These are phyloP conservation scores for Dynastes hyllus DNA, from an alignment of 2,888 invertebrate species.

Conservation along the genomic window DNA sequence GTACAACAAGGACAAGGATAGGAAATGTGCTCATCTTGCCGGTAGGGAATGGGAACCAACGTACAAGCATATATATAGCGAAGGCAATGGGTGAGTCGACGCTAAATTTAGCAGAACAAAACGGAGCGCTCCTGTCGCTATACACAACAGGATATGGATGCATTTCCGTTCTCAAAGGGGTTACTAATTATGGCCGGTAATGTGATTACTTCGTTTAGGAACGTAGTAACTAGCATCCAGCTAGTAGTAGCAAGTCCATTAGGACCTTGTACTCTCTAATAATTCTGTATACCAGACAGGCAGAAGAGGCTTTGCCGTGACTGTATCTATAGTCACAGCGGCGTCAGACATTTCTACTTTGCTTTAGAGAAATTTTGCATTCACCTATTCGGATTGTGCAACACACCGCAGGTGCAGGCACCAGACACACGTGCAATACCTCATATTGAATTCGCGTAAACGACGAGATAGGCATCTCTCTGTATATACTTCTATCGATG, in stretches of 20 bases:
- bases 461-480: not conserved
- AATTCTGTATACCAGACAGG: conserved; percentile 65
- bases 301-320: not conserved
- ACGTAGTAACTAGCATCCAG: conserved; percentile 57
- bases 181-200: conserved; percentile 79
- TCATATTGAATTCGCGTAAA: not conserved
- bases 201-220: conserved; percentile 76
- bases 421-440: not conserved
- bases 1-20: too few species aligned
- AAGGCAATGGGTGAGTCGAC: not conserved
- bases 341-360: conserved; percentile 31
- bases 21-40: not conserved
- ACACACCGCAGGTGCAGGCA: not conserved
- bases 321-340: not conserved
- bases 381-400: not conserved
- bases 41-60: not conserved
- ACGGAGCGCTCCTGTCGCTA: conserved; percentile 63
- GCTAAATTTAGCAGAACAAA: conserved; percentile 40
- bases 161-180: conserved; percentile 80
- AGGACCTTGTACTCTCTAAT: conserved; percentile 70
- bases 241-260: conserved; percentile 65
- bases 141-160: conserved; percentile 79
- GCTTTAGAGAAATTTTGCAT: conserved; percentile 16
- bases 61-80: not conserved
- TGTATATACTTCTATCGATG: not conserved